Evolutionary conservation across 2,888 invertebrate genomes (phyloP), one percentile per base, ranked within the genome.

Genomic region (Drosophila melanosoma): DNA sequence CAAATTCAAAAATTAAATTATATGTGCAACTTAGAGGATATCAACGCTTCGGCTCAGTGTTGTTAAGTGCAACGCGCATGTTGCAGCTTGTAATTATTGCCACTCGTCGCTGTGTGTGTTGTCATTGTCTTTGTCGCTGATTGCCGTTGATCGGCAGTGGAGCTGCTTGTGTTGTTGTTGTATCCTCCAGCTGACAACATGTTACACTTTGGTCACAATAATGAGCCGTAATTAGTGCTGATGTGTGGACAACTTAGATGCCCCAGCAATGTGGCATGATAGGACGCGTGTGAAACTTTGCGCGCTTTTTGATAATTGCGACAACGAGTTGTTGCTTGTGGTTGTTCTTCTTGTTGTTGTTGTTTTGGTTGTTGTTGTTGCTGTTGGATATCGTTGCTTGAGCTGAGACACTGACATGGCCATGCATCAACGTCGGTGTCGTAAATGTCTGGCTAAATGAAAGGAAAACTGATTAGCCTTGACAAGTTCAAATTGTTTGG

Each of bases 141-240:
- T 73, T 58, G 68, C 56, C 60, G 69, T 32, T 49, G 66, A 35
- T 73, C 54, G 73, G 52, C 69, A 58, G 35, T 48, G 63, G 38
- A 45, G 54, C 32, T 69, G 61, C 26, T 62, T 67, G 36, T 61
- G 69, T 20, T 69, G 83, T 66, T 82, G 80, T 26, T 38, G 29
- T 56, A 15, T 87, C 83, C 85, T 79, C 88, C 74, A 69, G 79
- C 78, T 83, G 89, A 84, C 90, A 90, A 90, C 87, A 87, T 87
- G 87, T 82, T 87, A 87, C 87, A 87, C 87, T 87, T 87, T 90
- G 90, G 87, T 87, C 90, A 87, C 90, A 81, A 89, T 87, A 87
- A 87, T 87, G 87, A 87, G 87, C 87, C 88, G 87, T 90, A 87
- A 87, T 87, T 87, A 90, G 87, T 90, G 87, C 76, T 72, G 81